Conservation (phyloP, 2,113 vertebrate species). For the Helogale parvula region DNA sequence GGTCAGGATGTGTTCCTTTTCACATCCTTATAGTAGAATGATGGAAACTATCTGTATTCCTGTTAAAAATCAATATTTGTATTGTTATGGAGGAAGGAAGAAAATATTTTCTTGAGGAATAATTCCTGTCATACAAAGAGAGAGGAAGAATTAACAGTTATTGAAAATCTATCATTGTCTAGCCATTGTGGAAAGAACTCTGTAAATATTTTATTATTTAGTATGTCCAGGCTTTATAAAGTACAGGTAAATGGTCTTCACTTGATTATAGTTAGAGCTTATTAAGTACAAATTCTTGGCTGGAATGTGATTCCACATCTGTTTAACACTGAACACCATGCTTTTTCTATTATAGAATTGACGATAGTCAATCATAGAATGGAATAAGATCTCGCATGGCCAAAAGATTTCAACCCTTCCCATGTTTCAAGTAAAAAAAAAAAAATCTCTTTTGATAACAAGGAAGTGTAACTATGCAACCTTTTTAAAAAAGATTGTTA, state of each 20-base stretch:
- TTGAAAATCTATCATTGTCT: background rate
- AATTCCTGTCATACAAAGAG: background rate
- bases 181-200: background rate
- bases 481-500: background rate
- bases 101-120: background rate
- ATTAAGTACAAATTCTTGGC: background rate
- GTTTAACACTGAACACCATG: background rate
- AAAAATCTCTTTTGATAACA: background rate
- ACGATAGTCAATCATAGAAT: background rate
- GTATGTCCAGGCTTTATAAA: background rate
- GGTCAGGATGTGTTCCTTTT: background rate
- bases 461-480: background rate
- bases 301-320: background rate
- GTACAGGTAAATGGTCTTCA: background rate
- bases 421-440: background rate
- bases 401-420: background rate
- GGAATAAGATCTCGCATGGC: background rate
- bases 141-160: background rate
- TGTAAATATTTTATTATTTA: background rate
- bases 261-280: background rate
- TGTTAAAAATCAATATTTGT: background rate
- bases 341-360: background rate
- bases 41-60: background rate
- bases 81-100: background rate
- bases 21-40: background rate